phyloP scores from a whole-genome alignment of 2,113 vertebrate genomes.

The Patagioenas fasciata region DNA sequence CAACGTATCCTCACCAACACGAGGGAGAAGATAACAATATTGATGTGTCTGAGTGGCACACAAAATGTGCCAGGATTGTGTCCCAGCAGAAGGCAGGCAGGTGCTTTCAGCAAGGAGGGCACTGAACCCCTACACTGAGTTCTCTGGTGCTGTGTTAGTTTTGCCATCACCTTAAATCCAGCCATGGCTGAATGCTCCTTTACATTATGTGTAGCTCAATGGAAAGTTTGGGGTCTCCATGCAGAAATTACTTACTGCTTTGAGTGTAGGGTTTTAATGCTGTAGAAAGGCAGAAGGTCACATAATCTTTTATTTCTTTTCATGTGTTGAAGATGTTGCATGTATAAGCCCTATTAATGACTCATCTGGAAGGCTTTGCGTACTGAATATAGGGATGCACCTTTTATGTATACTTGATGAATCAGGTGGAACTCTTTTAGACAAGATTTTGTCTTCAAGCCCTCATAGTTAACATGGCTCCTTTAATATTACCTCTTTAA shows the following conservation, averaged over 20 bases:
- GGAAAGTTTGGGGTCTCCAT: neutral
- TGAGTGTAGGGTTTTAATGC: neutral
- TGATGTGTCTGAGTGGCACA: neutral
- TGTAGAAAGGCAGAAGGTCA: neutral
- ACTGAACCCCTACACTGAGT: neutral
- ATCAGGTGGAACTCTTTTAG: neutral
- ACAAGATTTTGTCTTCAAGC: neutral
- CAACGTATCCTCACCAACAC: neutral
- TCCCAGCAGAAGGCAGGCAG: neutral
- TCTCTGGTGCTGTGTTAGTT: neutral
- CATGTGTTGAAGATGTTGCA: neutral
- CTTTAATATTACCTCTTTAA: neutral
- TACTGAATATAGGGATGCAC: neutral
- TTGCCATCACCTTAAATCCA: neutral
- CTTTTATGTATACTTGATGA: neutral
- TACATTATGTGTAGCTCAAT: neutral
- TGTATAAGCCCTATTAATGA: neutral
- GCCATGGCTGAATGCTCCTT: neutral
- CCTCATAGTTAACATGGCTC: neutral
- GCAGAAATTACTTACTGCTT: neutral
- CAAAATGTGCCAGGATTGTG: neutral
- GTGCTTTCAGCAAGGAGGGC: neutral
- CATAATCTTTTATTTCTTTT: neutral
- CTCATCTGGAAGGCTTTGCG: neutral
- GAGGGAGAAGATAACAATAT: neutral